phyloP scores from a whole-genome alignment of 2,888 invertebrate species.

The Acheta domesticus region DNA sequence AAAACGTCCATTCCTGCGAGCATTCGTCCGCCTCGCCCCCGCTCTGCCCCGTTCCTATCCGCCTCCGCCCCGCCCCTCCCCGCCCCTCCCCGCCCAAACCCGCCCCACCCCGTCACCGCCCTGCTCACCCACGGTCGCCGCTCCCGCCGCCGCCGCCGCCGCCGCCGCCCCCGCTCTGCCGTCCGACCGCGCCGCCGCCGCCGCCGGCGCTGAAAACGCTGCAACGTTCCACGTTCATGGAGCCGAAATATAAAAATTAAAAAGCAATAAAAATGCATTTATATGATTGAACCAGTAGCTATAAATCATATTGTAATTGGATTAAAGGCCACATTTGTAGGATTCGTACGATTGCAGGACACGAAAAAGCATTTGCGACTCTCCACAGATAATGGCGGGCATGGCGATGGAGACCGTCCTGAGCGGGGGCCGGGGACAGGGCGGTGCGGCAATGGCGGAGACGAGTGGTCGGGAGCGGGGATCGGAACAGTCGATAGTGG shows the following conservation, averaged over 20 bases:
- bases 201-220: not conserved
- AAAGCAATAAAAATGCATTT: conserved; percentile 10
- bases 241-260: conserved; percentile 3
- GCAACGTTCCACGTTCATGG: conserved; percentile 1
- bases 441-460: too few species aligned
- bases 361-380: conserved; percentile 8
- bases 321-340: conserved; percentile 18
- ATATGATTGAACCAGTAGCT: conserved; percentile 10
- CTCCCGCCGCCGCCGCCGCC: not conserved
- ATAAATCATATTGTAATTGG: conserved; percentile 18
- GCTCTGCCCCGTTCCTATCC: not conserved
- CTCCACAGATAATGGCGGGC: not conserved
- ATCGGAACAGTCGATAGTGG: too few species aligned
- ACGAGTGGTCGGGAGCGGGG: too few species aligned
- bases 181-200: not conserved
- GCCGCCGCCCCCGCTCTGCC: not conserved
- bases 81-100: not conserved
- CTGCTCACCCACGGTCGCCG: not conserved
- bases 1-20: conserved; percentile 18
- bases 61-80: not conserved
- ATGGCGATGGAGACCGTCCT: not conserved
- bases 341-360: conserved; percentile 18
- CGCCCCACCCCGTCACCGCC: not conserved
- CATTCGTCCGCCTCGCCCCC: not conserved
- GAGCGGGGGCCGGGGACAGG: too few species aligned